These are phyloP conservation scores for Protomyctophum bolini DNA, from an alignment of 2,113 vertebrate genomes.

Conservation along the genomic window DNA sequence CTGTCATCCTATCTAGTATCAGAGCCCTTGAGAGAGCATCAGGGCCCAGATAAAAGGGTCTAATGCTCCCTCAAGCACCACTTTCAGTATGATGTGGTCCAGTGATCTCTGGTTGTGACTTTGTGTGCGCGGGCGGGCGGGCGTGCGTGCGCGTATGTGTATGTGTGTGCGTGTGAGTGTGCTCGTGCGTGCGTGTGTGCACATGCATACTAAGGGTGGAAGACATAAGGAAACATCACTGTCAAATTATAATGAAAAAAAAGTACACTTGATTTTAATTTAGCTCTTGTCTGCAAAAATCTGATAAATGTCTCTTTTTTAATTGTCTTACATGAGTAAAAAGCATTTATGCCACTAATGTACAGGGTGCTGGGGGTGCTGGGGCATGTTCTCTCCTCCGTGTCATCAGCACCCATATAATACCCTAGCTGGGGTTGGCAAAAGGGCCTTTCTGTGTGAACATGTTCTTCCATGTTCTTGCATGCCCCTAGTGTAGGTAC, in stretches of 20 bases:
- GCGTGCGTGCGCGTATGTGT: too few species aligned
- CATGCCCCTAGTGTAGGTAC: too few species aligned
- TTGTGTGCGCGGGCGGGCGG: background rate
- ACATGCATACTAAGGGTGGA: too few species aligned
- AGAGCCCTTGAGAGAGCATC: conserved; percentile 19
- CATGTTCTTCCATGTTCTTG: too few species aligned
- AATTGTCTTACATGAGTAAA: background rate
- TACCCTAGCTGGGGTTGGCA: too few species aligned
- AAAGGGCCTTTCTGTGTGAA: too few species aligned
- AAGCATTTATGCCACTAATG: background rate
- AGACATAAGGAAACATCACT: conserved; percentile 1
- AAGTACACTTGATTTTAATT: conserved; percentile 3
- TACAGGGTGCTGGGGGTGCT: background rate
- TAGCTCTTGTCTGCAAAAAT: background rate
- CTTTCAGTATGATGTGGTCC: conserved; percentile 19
- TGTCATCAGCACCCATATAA: too few species aligned
- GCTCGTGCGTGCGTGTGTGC: conserved; percentile 7
- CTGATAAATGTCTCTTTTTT: conserved; percentile 1
- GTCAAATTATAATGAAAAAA: conserved; percentile 7
- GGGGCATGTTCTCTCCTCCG: too few species aligned
- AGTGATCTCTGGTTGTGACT: too few species aligned
- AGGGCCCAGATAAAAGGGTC: conserved; percentile 28
- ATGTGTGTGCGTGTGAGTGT: background rate
- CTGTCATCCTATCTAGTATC: conserved; percentile 24
- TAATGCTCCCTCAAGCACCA: conserved; percentile 38